These are phyloP conservation scores for Motacilla alba DNA, from an alignment of 2,113 vertebrate species.

Conservation along the genomic window DNA sequence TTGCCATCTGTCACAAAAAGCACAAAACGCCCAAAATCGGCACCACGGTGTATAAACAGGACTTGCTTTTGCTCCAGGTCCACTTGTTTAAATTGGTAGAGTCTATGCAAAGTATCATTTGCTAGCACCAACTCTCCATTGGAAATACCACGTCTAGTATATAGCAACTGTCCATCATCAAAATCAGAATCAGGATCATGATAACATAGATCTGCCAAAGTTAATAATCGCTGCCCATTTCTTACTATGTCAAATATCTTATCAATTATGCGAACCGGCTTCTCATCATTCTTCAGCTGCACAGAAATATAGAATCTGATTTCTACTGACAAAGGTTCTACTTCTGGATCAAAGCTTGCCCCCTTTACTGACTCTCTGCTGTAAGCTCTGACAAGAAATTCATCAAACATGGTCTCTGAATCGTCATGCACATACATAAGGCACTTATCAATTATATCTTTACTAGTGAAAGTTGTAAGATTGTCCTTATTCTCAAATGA, in stretches of 20 bases:
- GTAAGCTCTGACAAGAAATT: constrained; percentile 79
- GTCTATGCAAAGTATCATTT: constrained; percentile 77
- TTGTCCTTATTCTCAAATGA: constrained; percentile 73
- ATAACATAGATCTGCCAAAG: constrained; percentile 81
- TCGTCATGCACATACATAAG: constrained; percentile 88
- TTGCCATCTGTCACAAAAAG: constrained; percentile 89
- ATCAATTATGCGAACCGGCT: constrained; percentile 81
- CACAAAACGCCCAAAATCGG: constrained; percentile 80
- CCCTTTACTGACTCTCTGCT: constrained; percentile 38
- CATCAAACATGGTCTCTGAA: constrained; percentile 81
- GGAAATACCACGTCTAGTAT: constrained; percentile 83
- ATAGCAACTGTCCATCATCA: constrained; percentile 81
- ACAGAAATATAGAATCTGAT: constrained; percentile 80
- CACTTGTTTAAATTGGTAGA: constrained; percentile 85
- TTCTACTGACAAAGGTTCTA: constrained; percentile 68
- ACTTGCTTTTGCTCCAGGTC: constrained; percentile 81
- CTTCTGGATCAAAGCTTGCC: neutral
- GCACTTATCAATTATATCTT: constrained; percentile 76
- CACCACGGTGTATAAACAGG: constrained; percentile 82
- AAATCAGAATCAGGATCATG: constrained; percentile 87
- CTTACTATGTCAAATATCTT: constrained; percentile 82
- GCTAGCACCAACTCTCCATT: constrained; percentile 84
- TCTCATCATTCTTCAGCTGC: constrained; percentile 87
- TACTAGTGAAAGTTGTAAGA: constrained; percentile 77
- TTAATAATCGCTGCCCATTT: constrained; percentile 82